Base-by-base conservation (phyloP, 2,113 vertebrate genomes). In the Tychaedon coryphoeus region DNA sequence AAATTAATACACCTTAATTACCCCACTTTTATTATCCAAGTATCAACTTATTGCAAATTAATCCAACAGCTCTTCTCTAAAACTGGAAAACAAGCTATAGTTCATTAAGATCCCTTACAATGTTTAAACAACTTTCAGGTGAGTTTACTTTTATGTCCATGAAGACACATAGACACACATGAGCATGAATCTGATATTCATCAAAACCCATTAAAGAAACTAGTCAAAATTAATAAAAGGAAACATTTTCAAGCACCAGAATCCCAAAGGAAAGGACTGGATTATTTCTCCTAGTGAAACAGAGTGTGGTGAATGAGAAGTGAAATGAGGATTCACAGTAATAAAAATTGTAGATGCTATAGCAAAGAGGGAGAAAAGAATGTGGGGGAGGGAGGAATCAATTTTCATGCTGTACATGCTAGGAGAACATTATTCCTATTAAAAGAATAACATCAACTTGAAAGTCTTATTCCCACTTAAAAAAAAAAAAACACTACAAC, bases 381-480 rank as follows among this genome's bases (percentile, higher is more conserved):
- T 51, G 24, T 20, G 17, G 36, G 47, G 51, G 34, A 75, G 20
- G 26, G 42, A 53, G 3, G 6, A 92, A 96, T 95, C 86, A 93
- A 85, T 75, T 88, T 89, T 86, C 85, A 79, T 93, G 93, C 90
- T 84, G 36, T 72, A 33, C 81, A 86, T 71, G 23, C 34, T 92
- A 84, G 29, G 48, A 93, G 78, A 95, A 87, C 73, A 92, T 94
- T 69, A 82, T 70, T 94, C 20, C 60, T 90, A 94, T 90, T 86
- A 80, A 96, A 95, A 93, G 67, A 96, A 92, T 33, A 86, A 19
- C 94, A 96, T 65, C 94, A 96, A 92, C 95, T 92, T 96, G 92
- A 74, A 96, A 88, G 71, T 80, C 90, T 93, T 86, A 88, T 17
- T 85, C 45, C 33, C 45, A 70, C 17, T 7, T 72, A 51, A 8